Evolutionary conservation across 2,888 invertebrate genomes (phyloP).

Genomic region (Digitonthophagus gazella): DNA sequence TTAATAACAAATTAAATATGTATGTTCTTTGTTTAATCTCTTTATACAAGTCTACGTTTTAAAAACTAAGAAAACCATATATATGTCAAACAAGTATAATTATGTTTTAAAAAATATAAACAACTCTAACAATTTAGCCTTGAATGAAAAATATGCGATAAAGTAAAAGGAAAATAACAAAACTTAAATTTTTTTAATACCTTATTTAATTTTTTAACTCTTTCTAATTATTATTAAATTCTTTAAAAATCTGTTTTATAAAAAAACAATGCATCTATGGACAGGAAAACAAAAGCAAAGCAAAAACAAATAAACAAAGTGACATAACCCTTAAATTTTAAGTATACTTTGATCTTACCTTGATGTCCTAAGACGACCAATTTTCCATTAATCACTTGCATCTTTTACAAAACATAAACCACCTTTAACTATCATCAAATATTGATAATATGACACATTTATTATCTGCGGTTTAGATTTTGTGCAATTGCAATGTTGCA

Average conservation of each 20-base stretch:
- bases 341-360: constrained; percentile 56
- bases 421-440: not conserved
- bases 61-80: too few relatives aligned
- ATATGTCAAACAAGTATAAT: too few relatives aligned
- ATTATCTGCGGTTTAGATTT: too few relatives aligned
- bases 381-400: constrained; percentile 80
- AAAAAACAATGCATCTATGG: too few relatives aligned
- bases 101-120: too few relatives aligned
- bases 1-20: too few relatives aligned
- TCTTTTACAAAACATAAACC: constrained; percentile 43
- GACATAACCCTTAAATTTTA: constrained; percentile 23
- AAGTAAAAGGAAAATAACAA: not conserved
- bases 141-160: not conserved
- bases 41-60: too few relatives aligned
- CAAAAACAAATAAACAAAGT: constrained; percentile 13
- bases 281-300: not conserved
- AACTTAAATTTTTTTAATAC: not conserved
- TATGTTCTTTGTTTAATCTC: too few relatives aligned
- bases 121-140: not conserved
- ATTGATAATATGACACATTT: too few relatives aligned
- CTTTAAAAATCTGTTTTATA: too few relatives aligned
- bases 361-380: constrained; percentile 80
- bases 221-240: not conserved
- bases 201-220: not conserved
- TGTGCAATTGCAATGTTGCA: too few relatives aligned